Evolutionary conservation across 2,888 invertebrate genomes (phyloP).

Genomic region (Campoplex capitator): DNA sequence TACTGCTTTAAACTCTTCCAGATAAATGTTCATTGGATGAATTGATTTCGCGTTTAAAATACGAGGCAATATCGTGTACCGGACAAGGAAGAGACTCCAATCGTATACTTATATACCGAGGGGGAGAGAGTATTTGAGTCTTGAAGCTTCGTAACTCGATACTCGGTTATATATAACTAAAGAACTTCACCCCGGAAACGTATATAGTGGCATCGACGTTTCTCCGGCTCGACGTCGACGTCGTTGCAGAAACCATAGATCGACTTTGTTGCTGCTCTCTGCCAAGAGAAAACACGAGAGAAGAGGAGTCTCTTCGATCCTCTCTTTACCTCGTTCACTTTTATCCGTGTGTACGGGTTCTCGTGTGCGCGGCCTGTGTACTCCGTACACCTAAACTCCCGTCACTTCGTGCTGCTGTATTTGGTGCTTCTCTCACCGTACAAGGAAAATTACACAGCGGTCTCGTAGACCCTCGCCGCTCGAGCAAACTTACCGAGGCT

Average conservation of each 20-base stretch:
- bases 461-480: constrained; percentile 44
- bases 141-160: constrained; percentile 62
- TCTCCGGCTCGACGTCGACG: constrained; percentile 34
- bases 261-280: constrained; percentile 52
- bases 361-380: background rate
- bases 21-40: background rate
- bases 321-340: constrained; percentile 33
- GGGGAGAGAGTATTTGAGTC: constrained; percentile 39
- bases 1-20: background rate
- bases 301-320: constrained; percentile 5
- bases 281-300: constrained; percentile 15
- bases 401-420: constrained; percentile 59
- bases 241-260: constrained; percentile 68
- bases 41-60: constrained; percentile 14
- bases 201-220: constrained; percentile 53
- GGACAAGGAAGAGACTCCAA: constrained; percentile 20
- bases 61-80: constrained; percentile 21
- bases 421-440: constrained; percentile 64
- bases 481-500: constrained; percentile 16
- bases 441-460: constrained; percentile 65
- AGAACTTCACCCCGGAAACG: constrained; percentile 70
- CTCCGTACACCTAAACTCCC: constrained; percentile 36
- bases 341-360: background rate
- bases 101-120: constrained; percentile 1
- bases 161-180: constrained; percentile 41